These are phyloP conservation scores for Cololabis saira DNA, from an alignment of 2,113 vertebrate genomes.

Conservation along the genomic window DNA sequence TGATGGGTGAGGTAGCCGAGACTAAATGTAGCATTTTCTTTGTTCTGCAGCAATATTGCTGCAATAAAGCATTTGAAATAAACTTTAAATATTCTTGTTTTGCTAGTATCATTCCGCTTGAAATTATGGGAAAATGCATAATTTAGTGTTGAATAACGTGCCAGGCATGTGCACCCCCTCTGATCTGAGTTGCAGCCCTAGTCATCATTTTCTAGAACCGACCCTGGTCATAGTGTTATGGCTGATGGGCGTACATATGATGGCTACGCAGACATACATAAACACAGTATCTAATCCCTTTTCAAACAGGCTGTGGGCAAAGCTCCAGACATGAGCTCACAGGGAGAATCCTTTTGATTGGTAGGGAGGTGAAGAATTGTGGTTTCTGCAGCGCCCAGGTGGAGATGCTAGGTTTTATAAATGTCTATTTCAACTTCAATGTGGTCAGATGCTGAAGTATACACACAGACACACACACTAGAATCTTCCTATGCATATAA, in stretches of 20 bases:
- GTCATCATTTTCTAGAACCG: no score
- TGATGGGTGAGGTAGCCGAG: no score
- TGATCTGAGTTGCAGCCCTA: no score
- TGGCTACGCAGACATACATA: background rate
- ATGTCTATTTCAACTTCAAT: background rate
- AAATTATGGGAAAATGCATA: no score
- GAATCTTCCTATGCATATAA: conserved; percentile 23
- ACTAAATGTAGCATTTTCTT: no score
- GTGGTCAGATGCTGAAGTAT: background rate
- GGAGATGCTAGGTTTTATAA: conserved; percentile 18
- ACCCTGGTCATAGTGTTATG: no score
- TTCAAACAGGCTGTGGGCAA: conserved; percentile 30
- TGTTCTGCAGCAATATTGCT: no score
- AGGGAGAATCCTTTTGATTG: conserved; percentile 53
- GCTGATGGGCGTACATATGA: background rate
- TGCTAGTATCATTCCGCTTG: no score
- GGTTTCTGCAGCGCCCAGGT: conserved; percentile 47
- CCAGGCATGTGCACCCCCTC: no score
- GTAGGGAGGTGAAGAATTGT: conserved; percentile 24
- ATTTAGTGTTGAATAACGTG: no score
- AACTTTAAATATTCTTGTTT: no score
- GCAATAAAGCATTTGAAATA: no score
- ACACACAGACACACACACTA: background rate
- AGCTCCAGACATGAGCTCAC: conserved; percentile 67
- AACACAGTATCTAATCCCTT: background rate